Percentiles rank a stretch among this genome's conserved stretches.
phyloP scores from a whole-genome alignment of 2,113 vertebrate species.

The Gadus macrocephalus region DNA sequence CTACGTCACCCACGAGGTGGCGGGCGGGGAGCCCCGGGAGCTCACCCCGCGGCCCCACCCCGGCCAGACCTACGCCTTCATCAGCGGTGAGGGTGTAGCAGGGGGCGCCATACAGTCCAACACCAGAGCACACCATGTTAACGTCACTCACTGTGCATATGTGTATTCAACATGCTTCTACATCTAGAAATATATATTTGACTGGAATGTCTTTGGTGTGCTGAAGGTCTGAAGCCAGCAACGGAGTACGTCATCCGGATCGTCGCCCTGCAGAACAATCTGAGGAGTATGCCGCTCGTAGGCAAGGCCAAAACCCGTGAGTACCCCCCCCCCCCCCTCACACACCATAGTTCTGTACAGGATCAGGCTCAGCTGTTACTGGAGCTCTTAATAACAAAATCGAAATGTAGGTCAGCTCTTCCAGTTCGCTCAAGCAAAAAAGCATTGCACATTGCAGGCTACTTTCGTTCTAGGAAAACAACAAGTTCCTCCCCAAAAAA shows the following conservation, averaged over 20 bases:
- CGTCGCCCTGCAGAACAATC: constrained; percentile 83
- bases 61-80: constrained; percentile 74
- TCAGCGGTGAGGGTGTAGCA: constrained; percentile 74
- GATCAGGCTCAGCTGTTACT: too few relatives aligned
- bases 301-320: constrained; percentile 94
- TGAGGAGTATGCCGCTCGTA: constrained; percentile 84
- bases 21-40: constrained; percentile 76
- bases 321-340: constrained; percentile 16
- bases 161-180: too few relatives aligned
- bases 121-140: too few relatives aligned
- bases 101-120: not conserved
- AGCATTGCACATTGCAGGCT: too few relatives aligned
- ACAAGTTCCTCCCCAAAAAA: too few relatives aligned
- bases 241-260: constrained; percentile 88
- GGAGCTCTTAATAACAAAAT: too few relatives aligned
- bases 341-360: too few relatives aligned
- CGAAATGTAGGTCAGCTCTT: too few relatives aligned
- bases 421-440: too few relatives aligned
- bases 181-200: too few relatives aligned
- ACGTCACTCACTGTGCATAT: too few relatives aligned
- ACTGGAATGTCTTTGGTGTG: not conserved
- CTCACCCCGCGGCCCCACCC: constrained; percentile 79
- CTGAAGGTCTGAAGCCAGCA: constrained; percentile 82
- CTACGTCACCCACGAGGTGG: constrained; percentile 85
- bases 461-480: too few relatives aligned